Evolutionary conservation across 1,140 invertebrate species (phyloP), one percentile per base, ranked within the genome.

Genomic region (Drosophila dunni): DNA sequence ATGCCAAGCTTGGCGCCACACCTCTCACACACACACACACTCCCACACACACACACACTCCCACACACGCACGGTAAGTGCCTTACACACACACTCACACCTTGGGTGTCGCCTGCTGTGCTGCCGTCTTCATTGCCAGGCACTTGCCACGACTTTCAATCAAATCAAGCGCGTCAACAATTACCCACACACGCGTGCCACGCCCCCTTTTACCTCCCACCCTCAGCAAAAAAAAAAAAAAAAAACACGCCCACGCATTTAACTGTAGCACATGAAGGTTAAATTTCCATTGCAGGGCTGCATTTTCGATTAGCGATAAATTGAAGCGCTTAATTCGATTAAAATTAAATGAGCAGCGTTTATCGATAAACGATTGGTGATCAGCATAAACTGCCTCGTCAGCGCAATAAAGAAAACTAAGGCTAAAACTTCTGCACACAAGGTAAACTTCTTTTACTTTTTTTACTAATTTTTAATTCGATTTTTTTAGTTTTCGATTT

Each of bases 131-230:
- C 50, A 17, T 63, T 61, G 40, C 57, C 17, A 17, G 33, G 61
- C 68, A 81, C 68, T 81, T 81, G 63, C 63, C 78, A 81, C 66
- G 75, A 78, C 82, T 85, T 85, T 85, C 81, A 86, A 85, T 85
- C 81, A 85, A 85, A 85, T 86, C 82, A 86, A 86, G 63, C 74
- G 69, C 63, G 75, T 70, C 79, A 81, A 81, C 78, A 85, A 86
- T 81, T 86, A 86, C 82, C 82, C 82, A 86, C 56, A 86, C 56
- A 86, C 70, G 86, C 66, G 17, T 11, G 75, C 53, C 74, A 71
- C 74, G 62, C 77, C 69, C 61, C 48, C 24, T 4, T 36, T 4
- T 36, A 42, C 13, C 34, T 7, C 7, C 29, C 29, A 6, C 40
- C 13, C 3, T 29, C 8, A 44, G 10, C 40, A 1, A 42, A 56